These are phyloP conservation scores for Pseudopipra pipra DNA, from an alignment of 2,113 vertebrate genomes.

Conservation along the genomic window DNA sequence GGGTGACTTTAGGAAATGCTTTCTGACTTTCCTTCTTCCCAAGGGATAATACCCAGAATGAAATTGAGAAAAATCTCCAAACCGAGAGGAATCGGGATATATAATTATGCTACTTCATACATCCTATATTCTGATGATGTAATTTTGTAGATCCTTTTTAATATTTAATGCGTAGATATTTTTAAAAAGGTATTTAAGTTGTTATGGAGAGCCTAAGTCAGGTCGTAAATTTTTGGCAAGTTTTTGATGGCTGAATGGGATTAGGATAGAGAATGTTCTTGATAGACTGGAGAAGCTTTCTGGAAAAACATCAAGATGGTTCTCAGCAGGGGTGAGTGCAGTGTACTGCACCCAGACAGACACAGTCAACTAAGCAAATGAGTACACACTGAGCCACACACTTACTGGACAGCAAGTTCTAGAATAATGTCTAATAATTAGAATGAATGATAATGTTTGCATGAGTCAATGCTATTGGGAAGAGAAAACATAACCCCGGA, in stretches of 20 bases:
- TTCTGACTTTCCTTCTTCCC: background rate
- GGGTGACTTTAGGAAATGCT: background rate
- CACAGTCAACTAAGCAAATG: background rate
- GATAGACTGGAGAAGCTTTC: background rate
- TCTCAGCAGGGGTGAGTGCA: background rate
- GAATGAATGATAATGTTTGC: background rate
- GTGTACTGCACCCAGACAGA: background rate
- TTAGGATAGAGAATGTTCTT: background rate
- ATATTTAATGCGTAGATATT: background rate
- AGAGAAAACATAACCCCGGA: background rate
- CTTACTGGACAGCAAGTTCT: background rate
- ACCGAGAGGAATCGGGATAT: background rate
- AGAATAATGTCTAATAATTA: background rate
- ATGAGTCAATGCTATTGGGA: background rate
- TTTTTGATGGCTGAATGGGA: background rate
- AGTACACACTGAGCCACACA: background rate
- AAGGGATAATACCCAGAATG: background rate
- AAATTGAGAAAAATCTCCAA: background rate
- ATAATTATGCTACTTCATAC: background rate
- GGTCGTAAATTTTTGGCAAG: background rate
- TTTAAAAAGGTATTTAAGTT: background rate
- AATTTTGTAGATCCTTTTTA: background rate
- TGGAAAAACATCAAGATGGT: background rate
- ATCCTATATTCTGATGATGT: background rate
- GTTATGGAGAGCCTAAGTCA: background rate